These are phyloP conservation scores for Atethmia centrago DNA, from an alignment of 2,888 invertebrate species.

Conservation along the genomic window DNA sequence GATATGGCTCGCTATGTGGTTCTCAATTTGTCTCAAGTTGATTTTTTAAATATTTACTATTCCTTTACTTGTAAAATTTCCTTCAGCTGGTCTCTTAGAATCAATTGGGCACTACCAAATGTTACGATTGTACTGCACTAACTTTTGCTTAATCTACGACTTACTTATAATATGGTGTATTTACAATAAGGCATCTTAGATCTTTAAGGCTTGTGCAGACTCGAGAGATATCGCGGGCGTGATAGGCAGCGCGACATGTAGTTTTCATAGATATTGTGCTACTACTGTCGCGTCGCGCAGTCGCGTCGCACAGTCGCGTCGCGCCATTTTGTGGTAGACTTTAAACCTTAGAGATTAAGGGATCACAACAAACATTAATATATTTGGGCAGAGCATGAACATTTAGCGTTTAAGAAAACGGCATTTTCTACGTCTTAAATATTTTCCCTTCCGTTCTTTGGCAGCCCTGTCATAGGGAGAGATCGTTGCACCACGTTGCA, in stretches of 20 bases:
- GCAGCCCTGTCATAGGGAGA: conserved; percentile 49
- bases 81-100: not conserved
- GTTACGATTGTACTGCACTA: not conserved
- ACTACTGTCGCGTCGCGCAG: too few relatives aligned
- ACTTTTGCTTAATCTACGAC: not conserved
- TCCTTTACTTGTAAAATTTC: not conserved
- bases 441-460: not conserved
- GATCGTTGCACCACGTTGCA: conserved; percentile 58
- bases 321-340: too few relatives aligned
- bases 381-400: not conserved
- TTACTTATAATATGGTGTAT: not conserved
- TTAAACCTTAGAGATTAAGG: too few relatives aligned
- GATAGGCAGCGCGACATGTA: too few relatives aligned
- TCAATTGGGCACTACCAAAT: not conserved
- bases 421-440: not conserved
- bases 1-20: too few relatives aligned
- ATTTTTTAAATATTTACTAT: not conserved
- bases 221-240: too few relatives aligned
- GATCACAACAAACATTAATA: too few relatives aligned
- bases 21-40: not conserved
- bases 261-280: too few relatives aligned
- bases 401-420: not conserved
- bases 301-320: too few relatives aligned
- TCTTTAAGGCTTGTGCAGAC: too few relatives aligned
- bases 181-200: not conserved